phyloP scores from a whole-genome alignment of 2,888 invertebrate genomes.

The Ditula angustiorana region DNA sequence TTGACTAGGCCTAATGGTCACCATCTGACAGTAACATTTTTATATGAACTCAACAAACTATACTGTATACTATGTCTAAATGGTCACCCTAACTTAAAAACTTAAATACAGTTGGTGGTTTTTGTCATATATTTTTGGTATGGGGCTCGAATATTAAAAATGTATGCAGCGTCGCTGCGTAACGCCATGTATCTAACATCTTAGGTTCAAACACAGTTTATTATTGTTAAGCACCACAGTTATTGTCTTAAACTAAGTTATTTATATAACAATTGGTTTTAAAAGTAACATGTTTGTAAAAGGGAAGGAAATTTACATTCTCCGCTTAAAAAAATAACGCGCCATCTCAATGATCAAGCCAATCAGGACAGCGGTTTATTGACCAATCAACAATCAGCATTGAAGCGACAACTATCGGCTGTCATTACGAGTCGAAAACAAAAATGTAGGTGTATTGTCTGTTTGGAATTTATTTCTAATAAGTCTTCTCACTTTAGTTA shows the following conservation, averaged over 20 bases:
- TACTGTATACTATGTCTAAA: not conserved
- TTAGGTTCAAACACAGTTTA: constrained; percentile 39
- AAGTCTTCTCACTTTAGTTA: constrained; percentile 26
- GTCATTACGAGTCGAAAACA: no score
- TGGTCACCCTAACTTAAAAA: constrained; percentile 53
- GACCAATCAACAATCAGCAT: constrained; percentile 5
- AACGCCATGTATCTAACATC: constrained; percentile 28
- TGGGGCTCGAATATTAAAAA: constrained; percentile 58
- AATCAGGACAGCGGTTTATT: constrained; percentile 1
- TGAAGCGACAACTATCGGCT: not conserved
- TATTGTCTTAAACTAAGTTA: constrained; percentile 45
- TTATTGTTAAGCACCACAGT: constrained; percentile 44
- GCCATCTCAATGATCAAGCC: not conserved
- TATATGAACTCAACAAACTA: not conserved
- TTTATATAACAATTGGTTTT: constrained; percentile 30
- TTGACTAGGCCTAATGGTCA: constrained; percentile 70
- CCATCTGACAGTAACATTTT: not conserved
- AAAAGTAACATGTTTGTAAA: constrained; percentile 7
- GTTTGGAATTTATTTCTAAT: constrained; percentile 28
- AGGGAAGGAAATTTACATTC: not conserved
- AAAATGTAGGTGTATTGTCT: not conserved
- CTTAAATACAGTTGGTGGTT: constrained; percentile 75
- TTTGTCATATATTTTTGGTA: constrained; percentile 75
- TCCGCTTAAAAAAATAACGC: not conserved
- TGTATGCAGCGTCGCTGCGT: constrained; percentile 26